Conservation (phyloP, 1,140 invertebrate species). For the Drosophila nasuta region DNA sequence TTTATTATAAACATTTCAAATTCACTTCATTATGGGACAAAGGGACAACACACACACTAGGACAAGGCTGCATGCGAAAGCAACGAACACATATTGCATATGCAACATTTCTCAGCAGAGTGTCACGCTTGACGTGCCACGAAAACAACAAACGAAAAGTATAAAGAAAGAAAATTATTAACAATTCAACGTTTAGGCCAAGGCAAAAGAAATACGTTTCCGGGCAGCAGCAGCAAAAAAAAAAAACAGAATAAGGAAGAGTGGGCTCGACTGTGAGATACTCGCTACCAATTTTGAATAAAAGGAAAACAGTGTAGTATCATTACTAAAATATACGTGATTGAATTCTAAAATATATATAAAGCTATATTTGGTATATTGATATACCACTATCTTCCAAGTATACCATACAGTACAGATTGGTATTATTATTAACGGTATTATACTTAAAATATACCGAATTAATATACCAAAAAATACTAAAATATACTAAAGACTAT, state of each 20-base stretch:
- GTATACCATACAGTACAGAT: no score
- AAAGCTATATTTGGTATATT: no score
- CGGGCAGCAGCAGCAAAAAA: conserved; percentile 33
- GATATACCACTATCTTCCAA: no score
- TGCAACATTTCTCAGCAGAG: conserved; percentile 39
- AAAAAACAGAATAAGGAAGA: no score
- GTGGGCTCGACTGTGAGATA: no score
- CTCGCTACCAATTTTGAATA: no score
- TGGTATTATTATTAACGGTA: no score
- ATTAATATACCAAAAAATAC: no score
- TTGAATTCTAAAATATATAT: no score
- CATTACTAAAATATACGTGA: no score
- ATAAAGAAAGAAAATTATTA: conserved; percentile 45
- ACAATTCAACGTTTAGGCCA: conserved; percentile 72
- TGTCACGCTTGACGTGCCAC: conserved; percentile 21
- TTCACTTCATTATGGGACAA: conserved; percentile 49
- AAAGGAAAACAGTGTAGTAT: no score
- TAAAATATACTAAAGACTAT: accelerated
- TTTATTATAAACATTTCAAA: conserved; percentile 43
- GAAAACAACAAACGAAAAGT: conserved; percentile 1
- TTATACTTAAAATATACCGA: no score
- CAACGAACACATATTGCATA: conserved; percentile 25
- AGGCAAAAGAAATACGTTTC: conserved; percentile 60
- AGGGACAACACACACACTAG: conserved; percentile 5
- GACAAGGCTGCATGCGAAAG: conserved; percentile 42